Evolutionary conservation across 1,140 invertebrate genomes (phyloP).

Genomic region (Gonatopus flavifemur): DNA sequence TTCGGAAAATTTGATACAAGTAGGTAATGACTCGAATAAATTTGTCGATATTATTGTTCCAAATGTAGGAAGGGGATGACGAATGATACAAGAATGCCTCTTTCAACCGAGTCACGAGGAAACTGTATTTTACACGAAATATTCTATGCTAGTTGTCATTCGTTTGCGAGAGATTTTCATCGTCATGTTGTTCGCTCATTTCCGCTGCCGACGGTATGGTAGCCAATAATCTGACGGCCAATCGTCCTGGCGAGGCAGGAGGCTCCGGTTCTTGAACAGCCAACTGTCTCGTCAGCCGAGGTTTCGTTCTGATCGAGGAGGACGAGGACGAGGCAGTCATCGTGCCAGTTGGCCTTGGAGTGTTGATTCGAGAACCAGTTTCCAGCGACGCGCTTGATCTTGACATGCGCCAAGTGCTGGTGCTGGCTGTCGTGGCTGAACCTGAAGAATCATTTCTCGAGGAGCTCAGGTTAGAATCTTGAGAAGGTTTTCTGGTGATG

Average conservation of each 20-base stretch:
- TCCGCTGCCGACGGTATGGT: constrained; percentile 83
- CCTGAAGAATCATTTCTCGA: constrained; percentile 87
- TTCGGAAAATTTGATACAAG: too few species aligned
- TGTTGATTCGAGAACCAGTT: constrained; percentile 34
- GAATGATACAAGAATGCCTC: too few species aligned
- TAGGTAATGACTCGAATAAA: too few species aligned
- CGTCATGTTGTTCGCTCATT: constrained; percentile 73
- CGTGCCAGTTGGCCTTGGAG: constrained; percentile 40
- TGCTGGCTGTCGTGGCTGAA: constrained; percentile 80
- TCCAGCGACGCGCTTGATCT: constrained; percentile 68
- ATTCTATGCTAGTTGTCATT: constrained; percentile 20
- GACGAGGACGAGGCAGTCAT: too few species aligned
- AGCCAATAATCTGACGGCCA: constrained; percentile 70
- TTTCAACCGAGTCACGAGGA: too few species aligned
- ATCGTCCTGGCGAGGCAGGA: constrained; percentile 64
- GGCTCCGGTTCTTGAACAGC: constrained; percentile 72
- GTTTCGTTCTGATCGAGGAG: constrained; percentile 62
- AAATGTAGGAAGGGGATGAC: too few species aligned
- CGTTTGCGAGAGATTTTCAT: too few species aligned
- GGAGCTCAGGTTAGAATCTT: constrained; percentile 85
- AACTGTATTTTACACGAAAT: too few species aligned
- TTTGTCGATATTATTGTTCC: too few species aligned
- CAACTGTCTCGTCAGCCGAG: constrained; percentile 73
- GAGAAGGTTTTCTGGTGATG: constrained; percentile 84
- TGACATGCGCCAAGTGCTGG: constrained; percentile 81